These are phyloP conservation scores for Cervus canadensis DNA, from an alignment of 2,113 vertebrate genomes.

Conservation along the genomic window DNA sequence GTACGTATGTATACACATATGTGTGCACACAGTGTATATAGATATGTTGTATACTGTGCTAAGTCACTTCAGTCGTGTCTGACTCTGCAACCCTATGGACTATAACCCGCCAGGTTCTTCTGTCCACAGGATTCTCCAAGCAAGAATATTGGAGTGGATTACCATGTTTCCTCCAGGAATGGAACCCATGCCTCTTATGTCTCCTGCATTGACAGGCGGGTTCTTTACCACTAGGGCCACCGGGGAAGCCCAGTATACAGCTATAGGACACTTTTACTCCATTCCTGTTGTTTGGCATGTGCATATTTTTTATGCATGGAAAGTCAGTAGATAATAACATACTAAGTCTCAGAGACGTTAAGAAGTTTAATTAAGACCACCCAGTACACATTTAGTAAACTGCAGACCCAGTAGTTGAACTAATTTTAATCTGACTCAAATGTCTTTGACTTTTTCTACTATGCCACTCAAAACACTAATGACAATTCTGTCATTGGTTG, in stretches of 20 bases:
- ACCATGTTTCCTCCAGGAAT: background rate
- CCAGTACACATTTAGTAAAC: background rate
- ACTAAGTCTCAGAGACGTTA: background rate
- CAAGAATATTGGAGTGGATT: background rate
- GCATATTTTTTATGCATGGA: background rate
- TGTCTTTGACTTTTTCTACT: background rate
- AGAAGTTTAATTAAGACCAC: background rate
- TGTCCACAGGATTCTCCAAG: background rate
- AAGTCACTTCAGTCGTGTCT: background rate
- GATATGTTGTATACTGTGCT: background rate
- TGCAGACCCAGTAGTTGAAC: background rate
- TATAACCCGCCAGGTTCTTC: background rate
- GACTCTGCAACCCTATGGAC: background rate
- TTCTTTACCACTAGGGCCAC: background rate
- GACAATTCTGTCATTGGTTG: background rate
- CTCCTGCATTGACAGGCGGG: background rate
- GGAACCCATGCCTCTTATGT: background rate
- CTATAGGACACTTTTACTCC: background rate
- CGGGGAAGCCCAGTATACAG: background rate
- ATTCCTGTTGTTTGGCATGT: background rate
- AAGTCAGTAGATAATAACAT: background rate
- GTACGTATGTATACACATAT: background rate
- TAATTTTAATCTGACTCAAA: background rate
- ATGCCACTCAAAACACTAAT: background rate
- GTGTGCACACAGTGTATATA: background rate